Evolutionary conservation across 1,140 invertebrate species (phyloP), one percentile per base, ranked within the genome.

Genomic region (Zaprionus camerounensis): DNA sequence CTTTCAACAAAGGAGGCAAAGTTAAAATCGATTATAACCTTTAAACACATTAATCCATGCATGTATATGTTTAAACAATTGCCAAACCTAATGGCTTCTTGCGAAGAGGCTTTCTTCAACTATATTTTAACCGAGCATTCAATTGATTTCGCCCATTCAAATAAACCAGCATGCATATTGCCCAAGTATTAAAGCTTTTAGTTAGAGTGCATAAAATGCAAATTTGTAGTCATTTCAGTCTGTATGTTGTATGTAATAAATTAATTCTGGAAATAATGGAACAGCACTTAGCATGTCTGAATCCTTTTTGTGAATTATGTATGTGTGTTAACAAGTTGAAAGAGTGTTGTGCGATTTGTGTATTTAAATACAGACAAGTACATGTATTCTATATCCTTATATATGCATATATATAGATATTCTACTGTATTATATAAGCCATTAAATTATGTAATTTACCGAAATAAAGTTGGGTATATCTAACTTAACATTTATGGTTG

Each of bases 381-480:
- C 61, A 58, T 71, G 51, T 67, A 73, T 69, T 63, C 71, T 73
- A 79, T 63, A 78, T 78, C 77, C 53, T 65, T 80, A 80, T 65
- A 58, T 38, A 82, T 51, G 76, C 82, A 46, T 46, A 66, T 78
- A 72, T 58, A 65, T 74, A 69, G 59, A 70, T 75, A 76, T 61
- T 71, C 61, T 76, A 73, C 61, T 71, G 73, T 86, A 87, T 76
- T 68, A 71, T 77, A 86, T 87, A 87, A 87, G 84, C 84, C 78
- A 87, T 79, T 87, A 87, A 87, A 79, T 84, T 88, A 88, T 87
- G 84, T 87, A 87, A 84, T 80, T 79, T 66, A 78, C 74, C 59
- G 73, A 77, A 80, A 80, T 87, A 88, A 87, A 87, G 78, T 87
- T 88, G 81, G 88, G 85, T 90, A 87, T 84, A 81, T 78, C 84